Evolutionary conservation across 2,888 invertebrate genomes (phyloP).

Genomic region (Platycheirus rosarum): DNA sequence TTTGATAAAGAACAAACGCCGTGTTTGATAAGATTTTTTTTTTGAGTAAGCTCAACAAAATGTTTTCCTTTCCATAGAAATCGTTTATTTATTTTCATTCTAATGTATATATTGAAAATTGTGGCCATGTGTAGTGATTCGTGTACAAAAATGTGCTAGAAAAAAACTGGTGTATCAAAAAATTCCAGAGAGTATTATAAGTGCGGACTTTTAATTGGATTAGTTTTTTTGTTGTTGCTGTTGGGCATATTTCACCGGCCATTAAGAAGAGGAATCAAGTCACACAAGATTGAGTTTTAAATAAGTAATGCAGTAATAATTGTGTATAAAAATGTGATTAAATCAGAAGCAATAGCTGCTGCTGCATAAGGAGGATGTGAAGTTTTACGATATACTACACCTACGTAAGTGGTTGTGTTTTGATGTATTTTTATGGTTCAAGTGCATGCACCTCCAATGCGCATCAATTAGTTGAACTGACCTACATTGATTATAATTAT

Average conservation of each 20-base stretch:
- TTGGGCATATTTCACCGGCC: slow-evolving; percentile 57
- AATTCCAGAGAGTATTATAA: slow-evolving; percentile 38
- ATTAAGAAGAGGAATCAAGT: slow-evolving; percentile 29
- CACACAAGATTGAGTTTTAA: slow-evolving; percentile 33
- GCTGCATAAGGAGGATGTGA: slow-evolving; percentile 12
- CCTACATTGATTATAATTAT: slow-evolving; percentile 55
- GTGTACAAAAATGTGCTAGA: slow-evolving; percentile 7
- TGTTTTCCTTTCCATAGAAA: slow-evolving; percentile 8
- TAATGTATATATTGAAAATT: not conserved
- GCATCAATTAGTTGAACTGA: slow-evolving; percentile 58
- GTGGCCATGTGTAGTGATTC: slow-evolving; percentile 16
- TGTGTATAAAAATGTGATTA: not conserved
- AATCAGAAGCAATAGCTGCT: slow-evolving; percentile 8
- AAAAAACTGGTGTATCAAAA: slow-evolving; percentile 25
- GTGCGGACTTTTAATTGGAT: slow-evolving; percentile 63
- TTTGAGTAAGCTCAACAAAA: slow-evolving; percentile 44
- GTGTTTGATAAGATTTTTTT: slow-evolving; percentile 54
- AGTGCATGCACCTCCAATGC: slow-evolving; percentile 53
- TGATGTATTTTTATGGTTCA: slow-evolving; percentile 45
- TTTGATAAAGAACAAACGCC: slow-evolving; percentile 55
- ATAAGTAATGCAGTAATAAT: slow-evolving; percentile 35
- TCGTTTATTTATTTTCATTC: slow-evolving; percentile 9
- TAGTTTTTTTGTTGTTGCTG: slow-evolving; percentile 12
- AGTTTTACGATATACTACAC: slow-evolving; percentile 16
- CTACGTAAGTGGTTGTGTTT: slow-evolving; percentile 31